phyloP scores from a whole-genome alignment of 2,797 vertebrate genomes.

The Squalus acanthias region DNA sequence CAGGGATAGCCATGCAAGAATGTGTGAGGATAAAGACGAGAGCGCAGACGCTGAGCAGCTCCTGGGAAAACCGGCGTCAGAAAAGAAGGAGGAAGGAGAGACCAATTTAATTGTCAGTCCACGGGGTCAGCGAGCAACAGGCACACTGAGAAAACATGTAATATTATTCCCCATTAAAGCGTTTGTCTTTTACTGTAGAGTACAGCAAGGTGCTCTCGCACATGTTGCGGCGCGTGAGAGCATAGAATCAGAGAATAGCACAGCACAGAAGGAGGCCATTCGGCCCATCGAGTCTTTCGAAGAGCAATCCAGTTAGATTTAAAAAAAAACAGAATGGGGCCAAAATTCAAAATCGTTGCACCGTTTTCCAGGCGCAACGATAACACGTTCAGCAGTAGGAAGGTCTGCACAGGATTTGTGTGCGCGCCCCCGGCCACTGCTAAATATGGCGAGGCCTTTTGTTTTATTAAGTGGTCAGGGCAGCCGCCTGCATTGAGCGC shows the following conservation, averaged over 20 bases:
- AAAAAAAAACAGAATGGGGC: background rate
- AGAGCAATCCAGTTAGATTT: no score
- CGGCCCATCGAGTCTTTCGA: background rate
- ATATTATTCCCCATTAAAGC: slow-evolving; percentile 34
- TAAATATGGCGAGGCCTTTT: background rate
- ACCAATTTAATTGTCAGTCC: background rate
- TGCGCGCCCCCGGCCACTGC: background rate
- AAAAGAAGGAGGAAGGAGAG: background rate
- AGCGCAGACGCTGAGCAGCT: background rate
- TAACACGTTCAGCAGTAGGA: background rate
- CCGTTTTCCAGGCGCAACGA: no score
- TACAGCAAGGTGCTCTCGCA: background rate
- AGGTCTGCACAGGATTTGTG: background rate
- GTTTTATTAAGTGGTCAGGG: background rate
- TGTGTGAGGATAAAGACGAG: no score
- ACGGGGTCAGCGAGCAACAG: slow-evolving; percentile 47
- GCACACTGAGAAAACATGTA: slow-evolving; percentile 64
- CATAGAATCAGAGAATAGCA: background rate
- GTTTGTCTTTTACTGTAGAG: background rate
- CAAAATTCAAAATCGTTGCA: background rate
- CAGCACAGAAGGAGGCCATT: no score
- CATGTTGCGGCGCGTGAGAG: background rate
- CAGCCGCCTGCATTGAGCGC: background rate
- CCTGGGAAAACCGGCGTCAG: background rate
- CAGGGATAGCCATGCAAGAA: background rate